Base-by-base conservation (phyloP, 2,888 invertebrate genomes). In the Amphipyra berbera region DNA sequence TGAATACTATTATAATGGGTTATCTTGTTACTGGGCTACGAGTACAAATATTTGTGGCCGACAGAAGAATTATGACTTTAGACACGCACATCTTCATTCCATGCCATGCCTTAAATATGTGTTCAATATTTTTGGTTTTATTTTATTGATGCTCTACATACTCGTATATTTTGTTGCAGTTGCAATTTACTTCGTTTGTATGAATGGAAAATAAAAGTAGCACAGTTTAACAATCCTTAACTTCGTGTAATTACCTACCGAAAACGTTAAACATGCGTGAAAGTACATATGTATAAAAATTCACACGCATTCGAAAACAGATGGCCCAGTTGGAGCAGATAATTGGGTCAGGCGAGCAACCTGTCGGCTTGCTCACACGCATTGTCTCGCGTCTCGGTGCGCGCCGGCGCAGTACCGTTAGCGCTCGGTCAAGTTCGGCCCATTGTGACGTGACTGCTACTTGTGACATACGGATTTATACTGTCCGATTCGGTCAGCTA, bases 341-440 rank as follows among this genome's bases (percentile, higher is more conserved):
- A 94, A 94, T 94, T 94, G 88, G 94, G 95, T 94, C 93, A 94
- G 90, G 83, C 92, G 92, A 92, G 91, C 93, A 94, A 94, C 94
- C 95, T 94, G 94, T 86, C 82, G 87, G 82, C 82, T 80, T 79
- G 85, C 87, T 89, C 88, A 86, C 91, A 91, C 93, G 92, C 93
- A 93, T 94, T 93, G 93, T 93, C 89, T 92, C 85, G 89, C 86
- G 87, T 78, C 84, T 84, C 82, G 79, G 72, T 72, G 82, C 81
- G 81, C 67, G 82, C 74, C 30, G 30, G 84, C 81, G 70, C 84
- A 40, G 87, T 93, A 90, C 94, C 94, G 94, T 94, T 94, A 94
- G 68, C 83, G 83, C 84, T 86, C 91, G 93, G 93, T 93, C 93
- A 93, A 91, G 92, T 93, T 93, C 91, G 92, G 87, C 87, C 83